Evolutionary conservation across 2,888 invertebrate species (phyloP).

Genomic region (Cepaea hortensis): DNA sequence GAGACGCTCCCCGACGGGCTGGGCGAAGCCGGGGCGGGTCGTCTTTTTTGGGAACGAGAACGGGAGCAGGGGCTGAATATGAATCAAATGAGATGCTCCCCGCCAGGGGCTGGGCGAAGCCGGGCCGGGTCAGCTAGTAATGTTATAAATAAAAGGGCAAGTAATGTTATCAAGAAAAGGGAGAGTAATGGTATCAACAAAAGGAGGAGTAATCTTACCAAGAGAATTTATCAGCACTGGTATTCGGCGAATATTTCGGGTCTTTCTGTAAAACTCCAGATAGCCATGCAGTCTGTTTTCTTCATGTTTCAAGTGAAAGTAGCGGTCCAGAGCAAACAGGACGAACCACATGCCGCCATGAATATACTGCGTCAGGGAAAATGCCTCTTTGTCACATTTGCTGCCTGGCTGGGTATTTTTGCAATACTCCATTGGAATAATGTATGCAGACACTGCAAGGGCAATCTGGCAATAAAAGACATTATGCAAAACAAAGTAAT

Average conservation of each 20-base stretch:
- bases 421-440: constrained; percentile 59
- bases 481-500: neutral
- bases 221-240: constrained; percentile 67
- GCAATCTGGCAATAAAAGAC: constrained; percentile 55
- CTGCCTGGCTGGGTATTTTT: neutral
- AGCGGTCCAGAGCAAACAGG: constrained; percentile 62
- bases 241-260: constrained; percentile 62
- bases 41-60: too few species aligned
- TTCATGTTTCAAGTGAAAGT: constrained; percentile 64
- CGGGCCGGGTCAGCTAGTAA: too few species aligned
- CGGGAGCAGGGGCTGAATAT: too few species aligned
- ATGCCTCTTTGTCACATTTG: constrained; percentile 52
- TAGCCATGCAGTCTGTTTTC: constrained; percentile 68
- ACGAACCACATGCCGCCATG: constrained; percentile 69
- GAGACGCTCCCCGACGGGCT: too few species aligned
- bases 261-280: constrained; percentile 69
- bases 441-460: constrained; percentile 59
- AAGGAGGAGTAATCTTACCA: constrained; percentile 55
- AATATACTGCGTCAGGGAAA: constrained; percentile 61
- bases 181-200: too few species aligned
- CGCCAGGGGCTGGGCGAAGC: too few species aligned
- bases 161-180: too few species aligned
- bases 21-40: too few species aligned
- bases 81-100: too few species aligned
- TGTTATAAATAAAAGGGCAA: too few species aligned